phyloP scores from a whole-genome alignment of 2,888 invertebrate genomes.

The Tuberolachnus salignus region DNA sequence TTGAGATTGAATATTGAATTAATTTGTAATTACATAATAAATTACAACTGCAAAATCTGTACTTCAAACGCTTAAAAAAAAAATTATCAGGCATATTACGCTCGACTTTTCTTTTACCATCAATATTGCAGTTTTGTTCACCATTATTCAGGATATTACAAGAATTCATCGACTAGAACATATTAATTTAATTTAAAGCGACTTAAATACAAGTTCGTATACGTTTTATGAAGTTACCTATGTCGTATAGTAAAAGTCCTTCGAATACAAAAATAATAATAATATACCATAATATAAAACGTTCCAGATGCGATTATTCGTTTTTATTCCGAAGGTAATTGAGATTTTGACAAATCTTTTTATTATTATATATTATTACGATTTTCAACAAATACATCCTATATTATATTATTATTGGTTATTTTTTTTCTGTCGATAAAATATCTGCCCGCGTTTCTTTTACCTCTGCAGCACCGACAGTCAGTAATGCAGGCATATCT shows the following conservation, averaged over 20 bases:
- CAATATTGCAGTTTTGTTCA: no score
- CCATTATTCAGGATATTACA: no score
- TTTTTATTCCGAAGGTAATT: conserved; percentile 27
- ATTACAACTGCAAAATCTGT: no score
- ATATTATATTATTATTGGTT: conserved; percentile 5
- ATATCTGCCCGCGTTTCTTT: conserved; percentile 30
- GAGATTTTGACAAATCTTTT: conserved; percentile 36
- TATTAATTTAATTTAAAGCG: no score
- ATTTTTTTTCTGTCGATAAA: conserved; percentile 27
- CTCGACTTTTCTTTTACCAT: no score
- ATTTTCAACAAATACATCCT: conserved; percentile 34
- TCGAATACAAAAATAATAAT: conserved; percentile 1
- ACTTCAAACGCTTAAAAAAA: no score
- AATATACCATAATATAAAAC: background rate
- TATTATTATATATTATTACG: conserved; percentile 12
- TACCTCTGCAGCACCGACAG: background rate
- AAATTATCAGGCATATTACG: no score
- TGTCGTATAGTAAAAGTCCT: background rate
- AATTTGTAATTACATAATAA: no score
- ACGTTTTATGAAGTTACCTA: no score
- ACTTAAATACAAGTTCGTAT: no score
- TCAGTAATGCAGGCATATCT: background rate
- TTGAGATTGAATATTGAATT: no score
- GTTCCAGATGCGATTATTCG: conserved; percentile 16
- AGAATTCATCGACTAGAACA: no score